Conservation (phyloP, 2,888 invertebrate genomes). For the Amphipyra berbera region DNA sequence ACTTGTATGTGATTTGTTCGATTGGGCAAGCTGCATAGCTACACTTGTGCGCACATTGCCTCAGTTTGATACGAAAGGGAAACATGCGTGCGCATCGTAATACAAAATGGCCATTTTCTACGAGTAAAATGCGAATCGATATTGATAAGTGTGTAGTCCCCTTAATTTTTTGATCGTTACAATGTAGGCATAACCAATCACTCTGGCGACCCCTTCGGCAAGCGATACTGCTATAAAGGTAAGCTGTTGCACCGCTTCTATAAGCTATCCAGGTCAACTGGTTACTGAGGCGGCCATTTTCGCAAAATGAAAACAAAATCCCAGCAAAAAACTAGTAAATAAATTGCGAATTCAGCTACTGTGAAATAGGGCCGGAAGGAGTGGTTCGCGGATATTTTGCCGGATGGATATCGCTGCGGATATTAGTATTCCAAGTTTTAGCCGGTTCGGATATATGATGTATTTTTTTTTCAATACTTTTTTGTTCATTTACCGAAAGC, state of each 20-base stretch:
- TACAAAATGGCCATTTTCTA: too few relatives aligned
- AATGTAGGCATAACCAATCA: background rate
- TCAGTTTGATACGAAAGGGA: too few relatives aligned
- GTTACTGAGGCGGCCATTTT: slow-evolving; percentile 42
- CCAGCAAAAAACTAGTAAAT: slow-evolving; percentile 47
- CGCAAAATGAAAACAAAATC: slow-evolving; percentile 49
- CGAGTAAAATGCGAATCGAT: too few relatives aligned
- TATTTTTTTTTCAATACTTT: slow-evolving; percentile 5
- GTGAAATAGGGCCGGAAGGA: slow-evolving; percentile 34
- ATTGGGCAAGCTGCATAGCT: too few relatives aligned
- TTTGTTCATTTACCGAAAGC: background rate
- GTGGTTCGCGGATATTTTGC: background rate
- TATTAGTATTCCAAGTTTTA: background rate
- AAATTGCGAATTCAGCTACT: slow-evolving; percentile 54
- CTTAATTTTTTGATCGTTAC: too few relatives aligned
- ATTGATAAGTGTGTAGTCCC: too few relatives aligned
- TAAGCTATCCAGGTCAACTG: slow-evolving; percentile 49
- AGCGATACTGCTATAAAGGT: slow-evolving; percentile 14
- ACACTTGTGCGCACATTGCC: too few relatives aligned
- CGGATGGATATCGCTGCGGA: background rate
- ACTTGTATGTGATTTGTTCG: too few relatives aligned
- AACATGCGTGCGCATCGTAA: too few relatives aligned
- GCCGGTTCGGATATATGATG: background rate
- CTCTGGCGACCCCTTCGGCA: slow-evolving; percentile 4
- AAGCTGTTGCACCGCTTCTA: slow-evolving; percentile 1